Base-by-base conservation (phyloP, 1,140 invertebrate genomes). In the Theocolax elegans region DNA sequence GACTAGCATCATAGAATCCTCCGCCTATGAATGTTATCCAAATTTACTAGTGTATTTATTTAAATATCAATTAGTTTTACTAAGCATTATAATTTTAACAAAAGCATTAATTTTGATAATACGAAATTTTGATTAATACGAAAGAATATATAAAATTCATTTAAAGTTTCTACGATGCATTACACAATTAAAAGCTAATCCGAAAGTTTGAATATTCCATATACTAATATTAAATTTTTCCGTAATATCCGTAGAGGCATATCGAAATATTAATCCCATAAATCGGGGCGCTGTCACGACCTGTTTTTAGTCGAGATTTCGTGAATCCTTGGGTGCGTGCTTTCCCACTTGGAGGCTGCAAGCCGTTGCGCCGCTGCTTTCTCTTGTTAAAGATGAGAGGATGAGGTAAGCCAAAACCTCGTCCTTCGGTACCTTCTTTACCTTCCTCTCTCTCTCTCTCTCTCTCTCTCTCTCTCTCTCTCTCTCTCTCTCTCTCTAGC, bases 211-310 rank as follows among this genome's bases (percentile, higher is more conserved):
- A n/a, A n/a, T n/a, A n/a, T n/a, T n/a, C n/a, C n/a, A n/a, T n/a
- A n/a, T n/a, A n/a, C n/a, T n/a, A n/a, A 15, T 46, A 29, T 46
- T 67, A 40, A 51, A 67, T 35, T 40, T 67, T 59, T 59, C n/a
- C 48, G 44, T 23, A 13, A 31, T 56, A 65, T 21, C 15, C 13
- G 8, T 13, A 19, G 27, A 46, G 17, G 27, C 12, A 58, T 29
- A 67, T 67, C 10, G 44, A 31, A 67, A 59, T 67, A 67, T 59
- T 59, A 67, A 67, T 49, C 44, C 54, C 42, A 49, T 67, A 67
- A 67, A 67, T 67, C 15, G n/a, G n/a, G 4, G 15, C n/a, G 9
- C 42, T 19, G 12, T 67, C 54, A 58, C 13, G n/a, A 25, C 10
- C 29, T 48, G 27, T 67, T 67, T 67, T 58, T 59, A 59, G 63